These are phyloP conservation scores for Puntigrus tetrazona DNA, from an alignment of 2,113 vertebrate species.

Conservation along the genomic window DNA sequence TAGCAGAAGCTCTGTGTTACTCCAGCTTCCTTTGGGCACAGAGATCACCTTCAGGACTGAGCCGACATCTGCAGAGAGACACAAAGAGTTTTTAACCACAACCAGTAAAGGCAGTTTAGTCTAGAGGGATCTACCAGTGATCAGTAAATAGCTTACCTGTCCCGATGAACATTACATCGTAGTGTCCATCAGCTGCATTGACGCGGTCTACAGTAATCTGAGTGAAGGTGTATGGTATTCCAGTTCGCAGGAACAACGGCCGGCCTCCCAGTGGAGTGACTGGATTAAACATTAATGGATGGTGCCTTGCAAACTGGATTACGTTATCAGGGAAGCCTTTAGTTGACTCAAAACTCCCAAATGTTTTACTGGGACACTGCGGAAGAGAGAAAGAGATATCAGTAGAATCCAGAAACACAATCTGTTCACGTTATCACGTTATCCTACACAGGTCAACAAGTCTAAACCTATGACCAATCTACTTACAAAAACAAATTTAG, in stretches of 20 bases:
- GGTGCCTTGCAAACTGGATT: constrained; percentile 96
- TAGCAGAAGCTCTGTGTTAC: constrained; percentile 87
- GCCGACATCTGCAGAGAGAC: constrained; percentile 81
- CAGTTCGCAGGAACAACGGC: constrained; percentile 86
- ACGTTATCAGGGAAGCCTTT: constrained; percentile 96
- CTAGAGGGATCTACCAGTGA: neutral
- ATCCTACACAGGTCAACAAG: neutral
- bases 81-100: neutral
- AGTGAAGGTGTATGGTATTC: constrained; percentile 88
- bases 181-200: constrained; percentile 87
- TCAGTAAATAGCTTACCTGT: constrained; percentile 77
- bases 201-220: constrained; percentile 87
- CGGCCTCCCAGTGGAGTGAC: constrained; percentile 84
- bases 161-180: constrained; percentile 96
- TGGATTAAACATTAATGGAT: constrained; percentile 93
- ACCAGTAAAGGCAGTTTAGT: neutral
- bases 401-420: neutral
- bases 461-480: neutral
- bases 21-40: constrained; percentile 85
- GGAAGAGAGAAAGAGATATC: neutral
- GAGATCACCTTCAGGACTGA: constrained; percentile 93
- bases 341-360: constrained; percentile 93
- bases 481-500: neutral
- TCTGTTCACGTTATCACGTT: neutral
- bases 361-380: constrained; percentile 98